Evolutionary conservation across 2,113 vertebrate species (phyloP), one percentile per base, ranked within the genome.

Genomic region (Apaloderma vittatum): DNA sequence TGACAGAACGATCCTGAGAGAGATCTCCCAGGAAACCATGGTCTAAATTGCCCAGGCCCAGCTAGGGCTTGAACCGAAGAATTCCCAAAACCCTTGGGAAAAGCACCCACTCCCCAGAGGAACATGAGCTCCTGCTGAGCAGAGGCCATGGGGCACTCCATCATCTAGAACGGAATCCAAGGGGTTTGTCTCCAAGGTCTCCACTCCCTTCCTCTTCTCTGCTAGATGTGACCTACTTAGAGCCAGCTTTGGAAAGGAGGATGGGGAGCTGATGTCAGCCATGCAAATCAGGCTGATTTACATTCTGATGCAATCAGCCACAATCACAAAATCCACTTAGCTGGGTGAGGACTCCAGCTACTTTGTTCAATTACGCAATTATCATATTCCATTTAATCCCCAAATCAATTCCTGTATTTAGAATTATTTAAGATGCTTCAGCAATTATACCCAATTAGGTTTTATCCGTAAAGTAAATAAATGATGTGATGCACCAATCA

Each of bases 361-460:
- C 94, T 96, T 97, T 82, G 84, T 96, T 97, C 96, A 97, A 97
- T 97, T 97, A 97, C 2, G 12, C 93, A 96, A 97, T 97, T 97
- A 97, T 96, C 95, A 97, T 97, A 96, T 97, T 95, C 95, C 40
- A 97, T 97, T 97, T 97, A 97, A 97, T 97, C 90, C 73, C 52
- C 93, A 97, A 97, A 97, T 97, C 89, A 97, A 97, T 97, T 97
- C 92, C 94, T 97, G 88, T 97, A 97, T 97, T 97, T 97, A 97
- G 87, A 97, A 96, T 97, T 97, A 96, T 95, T 97, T 96, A 92
- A 96, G 95, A 96, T 96, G 95, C 94, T 96, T 93, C 94, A 91
- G 93, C 92, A 97, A 97, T 97, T 97, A 97, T 90, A 86, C 24
- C 82, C 96, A 97, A 96, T 97, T 97, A 94, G 30, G 40, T 94